Base-by-base conservation (phyloP, 1,140 invertebrate species). In the Notospermus geniculatus region DNA sequence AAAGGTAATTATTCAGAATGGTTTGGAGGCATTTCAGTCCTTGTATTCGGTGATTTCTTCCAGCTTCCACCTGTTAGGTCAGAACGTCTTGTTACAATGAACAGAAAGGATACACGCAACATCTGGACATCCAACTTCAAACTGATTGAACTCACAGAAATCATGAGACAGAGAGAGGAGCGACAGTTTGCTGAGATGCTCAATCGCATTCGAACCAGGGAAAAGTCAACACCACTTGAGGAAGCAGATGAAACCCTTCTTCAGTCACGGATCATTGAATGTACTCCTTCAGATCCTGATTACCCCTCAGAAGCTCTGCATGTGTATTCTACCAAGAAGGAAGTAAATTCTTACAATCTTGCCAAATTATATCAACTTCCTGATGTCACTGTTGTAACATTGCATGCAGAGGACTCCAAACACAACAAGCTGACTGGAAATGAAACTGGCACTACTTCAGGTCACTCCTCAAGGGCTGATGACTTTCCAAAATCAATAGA, bases 31-130 rank as follows among this genome's bases (percentile, higher is more conserved):
- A 58, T 67, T 54, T 59, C 59, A 27, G 55, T 67, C 30, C 27
- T 67, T 50, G 63, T 57, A 19, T 59, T 68, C 13, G 63, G 63
- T 23, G 63, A 68, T 52, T 55, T 65, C n/a, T 65, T 62, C 50
- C 63, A 68, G 54, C 27, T 68, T 43, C 63, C 63, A 27, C 63
- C 66, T 30, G 66, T 65, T 2, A 52, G 56, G 23, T 30, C 7
- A 2, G 17, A 23, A 25, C 46, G 19, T 23, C 46, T 50, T 50
- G 4, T 4, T 50, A 23, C 46, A 5, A 17, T 32, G 29, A 15
- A 45, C n/a, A 29, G 4, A 22, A 15, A 7, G 27, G 25, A 50
- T 27, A 50, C 27, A 9, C 17, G n/a, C 11, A 36, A 30, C 39
- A 54, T 43, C 1, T 61, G 22, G 60, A 58, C 29, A 25, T 58